Conservation (phyloP, 2,797 vertebrate species). For the Esox masquinongy region DNA sequence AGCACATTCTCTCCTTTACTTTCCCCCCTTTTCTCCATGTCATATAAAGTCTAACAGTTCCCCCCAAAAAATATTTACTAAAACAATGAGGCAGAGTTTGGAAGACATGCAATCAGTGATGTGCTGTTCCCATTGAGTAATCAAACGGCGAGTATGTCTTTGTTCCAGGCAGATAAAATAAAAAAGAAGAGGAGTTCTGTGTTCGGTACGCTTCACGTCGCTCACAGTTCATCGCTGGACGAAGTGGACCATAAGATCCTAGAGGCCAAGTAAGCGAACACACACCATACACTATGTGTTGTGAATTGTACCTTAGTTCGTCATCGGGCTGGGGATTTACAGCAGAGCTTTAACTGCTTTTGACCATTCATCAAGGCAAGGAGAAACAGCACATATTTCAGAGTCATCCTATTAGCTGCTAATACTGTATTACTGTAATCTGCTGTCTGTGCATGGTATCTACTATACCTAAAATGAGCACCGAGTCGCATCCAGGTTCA, state of each 20-base stretch:
- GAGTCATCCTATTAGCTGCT: background rate
- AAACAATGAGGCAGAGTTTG: background rate
- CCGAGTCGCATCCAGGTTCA: background rate
- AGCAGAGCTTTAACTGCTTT: background rate
- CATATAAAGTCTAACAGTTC: no score
- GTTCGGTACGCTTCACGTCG: constrained; percentile 95
- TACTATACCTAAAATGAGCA: background rate
- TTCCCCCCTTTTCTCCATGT: no score
- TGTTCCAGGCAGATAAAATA: constrained; percentile 92
- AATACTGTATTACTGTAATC: background rate
- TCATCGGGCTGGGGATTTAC: background rate
- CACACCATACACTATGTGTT: constrained; percentile 5
- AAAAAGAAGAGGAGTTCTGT: constrained; percentile 96
- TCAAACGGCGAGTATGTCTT: constrained; percentile 11
- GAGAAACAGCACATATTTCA: background rate
- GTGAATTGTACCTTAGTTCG: background rate
- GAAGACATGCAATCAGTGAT: background rate
- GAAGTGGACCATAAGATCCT: constrained; percentile 99
- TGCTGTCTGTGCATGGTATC: background rate
- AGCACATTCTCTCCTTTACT: no score
- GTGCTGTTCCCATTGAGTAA: background rate
- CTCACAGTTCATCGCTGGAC: constrained; percentile 96
- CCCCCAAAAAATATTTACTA: no score
- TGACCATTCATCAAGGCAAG: background rate
- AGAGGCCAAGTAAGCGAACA: constrained; percentile 90